A percentile compares a stretch with the other conserved stretches of the same genome.
phyloP scores from a whole-genome alignment of 92 coral and sea anemone genomes.

The Palythoa caribaeorum region DNA sequence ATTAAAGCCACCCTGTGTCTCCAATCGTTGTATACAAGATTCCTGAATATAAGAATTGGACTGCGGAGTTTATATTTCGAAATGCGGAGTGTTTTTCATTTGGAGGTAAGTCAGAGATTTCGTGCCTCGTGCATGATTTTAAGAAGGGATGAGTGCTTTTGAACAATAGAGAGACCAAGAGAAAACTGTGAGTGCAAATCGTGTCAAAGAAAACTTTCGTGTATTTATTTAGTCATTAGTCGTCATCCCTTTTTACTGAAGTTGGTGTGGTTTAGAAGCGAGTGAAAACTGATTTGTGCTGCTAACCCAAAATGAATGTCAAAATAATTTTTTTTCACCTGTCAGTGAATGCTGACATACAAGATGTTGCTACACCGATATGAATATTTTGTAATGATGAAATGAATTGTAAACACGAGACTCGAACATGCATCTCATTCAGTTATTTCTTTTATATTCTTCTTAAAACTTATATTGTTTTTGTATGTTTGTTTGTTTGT shows the following conservation, averaged over 20 bases:
- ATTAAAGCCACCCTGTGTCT: slow-evolving; percentile 26
- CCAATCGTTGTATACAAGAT: slow-evolving; percentile 21
- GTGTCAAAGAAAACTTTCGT: slow-evolving; percentile 19
- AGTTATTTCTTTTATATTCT: not conserved
- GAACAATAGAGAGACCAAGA: slow-evolving; percentile 26
- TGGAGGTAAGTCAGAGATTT: slow-evolving; percentile 40
- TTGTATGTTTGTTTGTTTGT: slow-evolving; percentile 9
- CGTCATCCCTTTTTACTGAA: slow-evolving; percentile 16
- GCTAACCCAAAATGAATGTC: not conserved
- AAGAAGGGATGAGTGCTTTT: slow-evolving; percentile 40
- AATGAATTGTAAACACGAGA: slow-evolving; percentile 9
- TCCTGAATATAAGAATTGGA: slow-evolving; percentile 15
- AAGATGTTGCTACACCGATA: slow-evolving; percentile 17
- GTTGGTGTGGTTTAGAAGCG: not conserved
- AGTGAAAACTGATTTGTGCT: slow-evolving; percentile 15
- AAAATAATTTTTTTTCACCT: slow-evolving; percentile 13
- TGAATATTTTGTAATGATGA: slow-evolving; percentile 29
- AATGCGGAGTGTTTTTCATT: slow-evolving; percentile 27
- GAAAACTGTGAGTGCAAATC: not conserved
- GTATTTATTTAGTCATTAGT: slow-evolving; percentile 14
- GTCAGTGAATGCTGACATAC: slow-evolving; percentile 29
- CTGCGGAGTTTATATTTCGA: slow-evolving; percentile 11
- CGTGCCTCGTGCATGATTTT: slow-evolving; percentile 14
- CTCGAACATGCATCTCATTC: not conserved
- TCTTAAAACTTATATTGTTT: not conserved